Conservation (phyloP, 1,140 invertebrate genomes). For the Gerris buenoi region DNA sequence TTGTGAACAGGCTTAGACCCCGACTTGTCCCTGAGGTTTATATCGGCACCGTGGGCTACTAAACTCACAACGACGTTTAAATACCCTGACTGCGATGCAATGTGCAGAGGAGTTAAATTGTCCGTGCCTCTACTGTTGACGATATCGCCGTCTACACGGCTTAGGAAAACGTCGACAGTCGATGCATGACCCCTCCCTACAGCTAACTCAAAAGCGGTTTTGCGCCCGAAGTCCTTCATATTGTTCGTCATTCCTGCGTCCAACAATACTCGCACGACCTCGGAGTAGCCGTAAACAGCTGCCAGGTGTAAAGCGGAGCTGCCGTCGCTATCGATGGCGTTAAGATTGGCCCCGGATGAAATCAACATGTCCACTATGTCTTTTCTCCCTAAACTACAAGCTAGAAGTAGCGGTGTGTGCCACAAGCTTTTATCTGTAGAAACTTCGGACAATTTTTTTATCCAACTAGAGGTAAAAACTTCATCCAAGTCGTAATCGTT, state of each 20-base stretch:
- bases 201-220: not conserved
- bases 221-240: not conserved
- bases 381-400: too few relatives aligned
- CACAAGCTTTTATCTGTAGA: too few relatives aligned
- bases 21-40: not conserved
- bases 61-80: not conserved
- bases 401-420: too few relatives aligned
- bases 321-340: not conserved
- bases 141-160: not conserved
- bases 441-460: too few relatives aligned
- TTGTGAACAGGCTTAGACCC: not conserved
- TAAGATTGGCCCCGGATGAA: not conserved
- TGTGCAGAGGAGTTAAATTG: not conserved
- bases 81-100: not conserved
- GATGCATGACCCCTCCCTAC: not conserved
- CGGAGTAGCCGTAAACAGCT: not conserved
- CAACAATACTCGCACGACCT: not conserved
- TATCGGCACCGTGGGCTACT: not conserved
- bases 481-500: too few relatives aligned
- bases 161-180: not conserved
- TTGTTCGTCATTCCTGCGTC: not conserved
- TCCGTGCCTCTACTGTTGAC: not conserved
- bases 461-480: too few relatives aligned
- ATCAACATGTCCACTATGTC: too few relatives aligned
- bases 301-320: not conserved